These are phyloP conservation scores for Hanleya hanleyi DNA, from an alignment of 2,888 invertebrate species.

Conservation along the genomic window DNA sequence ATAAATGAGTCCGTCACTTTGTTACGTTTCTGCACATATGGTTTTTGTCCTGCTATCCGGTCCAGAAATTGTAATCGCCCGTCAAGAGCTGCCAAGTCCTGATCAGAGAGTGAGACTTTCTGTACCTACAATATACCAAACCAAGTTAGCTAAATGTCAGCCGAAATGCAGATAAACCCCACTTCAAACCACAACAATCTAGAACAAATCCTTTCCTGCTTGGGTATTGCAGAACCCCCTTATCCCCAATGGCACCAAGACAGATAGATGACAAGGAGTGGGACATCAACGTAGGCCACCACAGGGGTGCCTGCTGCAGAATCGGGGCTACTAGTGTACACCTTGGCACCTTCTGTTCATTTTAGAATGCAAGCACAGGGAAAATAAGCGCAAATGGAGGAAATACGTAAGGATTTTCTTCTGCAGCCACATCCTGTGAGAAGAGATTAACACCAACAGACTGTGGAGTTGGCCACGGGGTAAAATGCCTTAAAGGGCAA, in stretches of 20 bases:
- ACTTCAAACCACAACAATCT: neutral
- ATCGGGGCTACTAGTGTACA: slow-evolving; percentile 6
- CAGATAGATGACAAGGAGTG: neutral
- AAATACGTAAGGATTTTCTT: slow-evolving; percentile 16
- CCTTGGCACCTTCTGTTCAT: neutral
- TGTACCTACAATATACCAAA: neutral
- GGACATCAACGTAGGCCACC: neutral
- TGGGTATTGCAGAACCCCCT: neutral
- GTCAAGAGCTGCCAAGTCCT: neutral
- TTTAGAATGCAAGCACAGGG: neutral
- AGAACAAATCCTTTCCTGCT: neutral
- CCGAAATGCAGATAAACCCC: neutral
- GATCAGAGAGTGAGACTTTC: neutral
- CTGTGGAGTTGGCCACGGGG: slow-evolving; percentile 6
- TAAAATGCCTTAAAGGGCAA: neutral
- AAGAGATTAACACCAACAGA: slow-evolving; percentile 16
- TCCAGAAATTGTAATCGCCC: neutral
- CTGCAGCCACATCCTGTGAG: slow-evolving; percentile 4
- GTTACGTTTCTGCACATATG: neutral
- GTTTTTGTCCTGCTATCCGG: neutral
- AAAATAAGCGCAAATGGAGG: slow-evolving; percentile 4
- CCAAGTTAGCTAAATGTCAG: neutral
- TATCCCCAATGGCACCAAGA: neutral
- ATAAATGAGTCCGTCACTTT: neutral
- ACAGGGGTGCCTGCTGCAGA: neutral